Conservation (phyloP, 2,113 vertebrate genomes). For the Spea bombifrons region DNA sequence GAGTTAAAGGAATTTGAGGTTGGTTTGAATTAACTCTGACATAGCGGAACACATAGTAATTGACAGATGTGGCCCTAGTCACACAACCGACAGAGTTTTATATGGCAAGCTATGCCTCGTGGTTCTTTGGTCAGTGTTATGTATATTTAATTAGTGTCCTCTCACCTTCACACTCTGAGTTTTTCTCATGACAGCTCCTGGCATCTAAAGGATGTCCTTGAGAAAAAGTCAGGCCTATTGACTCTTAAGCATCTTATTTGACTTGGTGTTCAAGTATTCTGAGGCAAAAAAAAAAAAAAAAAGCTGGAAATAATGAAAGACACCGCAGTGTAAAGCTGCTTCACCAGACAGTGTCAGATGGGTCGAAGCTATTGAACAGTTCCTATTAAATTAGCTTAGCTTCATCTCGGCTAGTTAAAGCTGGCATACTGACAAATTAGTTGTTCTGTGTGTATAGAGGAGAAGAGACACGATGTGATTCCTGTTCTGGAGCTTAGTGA, state of each 20-base stretch:
- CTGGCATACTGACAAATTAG: conserved; percentile 71
- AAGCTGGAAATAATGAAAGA: conserved; percentile 69
- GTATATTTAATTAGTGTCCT: conserved; percentile 95
- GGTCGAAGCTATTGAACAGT: conserved; percentile 70
- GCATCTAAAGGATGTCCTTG: conserved; percentile 93
- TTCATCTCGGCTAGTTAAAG: conserved; percentile 70
- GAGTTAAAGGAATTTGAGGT: not conserved
- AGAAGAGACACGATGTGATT: conserved; percentile 58
- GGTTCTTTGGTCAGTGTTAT: conserved; percentile 74
- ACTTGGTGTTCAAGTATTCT: conserved; percentile 71
- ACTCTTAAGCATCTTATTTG: conserved; percentile 75
- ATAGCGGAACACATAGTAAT: conserved; percentile 59
- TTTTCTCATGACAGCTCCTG: conserved; percentile 89
- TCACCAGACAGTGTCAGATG: conserved; percentile 69
- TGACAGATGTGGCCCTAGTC: conserved; percentile 86
- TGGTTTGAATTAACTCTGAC: not conserved
- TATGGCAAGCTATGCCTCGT: conserved; percentile 86
- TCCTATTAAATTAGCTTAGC: conserved; percentile 73
- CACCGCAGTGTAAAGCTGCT: conserved; percentile 54
- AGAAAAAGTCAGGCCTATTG: conserved; percentile 78
- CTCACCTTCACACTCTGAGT: conserved; percentile 84
- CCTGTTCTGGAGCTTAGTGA: conserved; percentile 60
- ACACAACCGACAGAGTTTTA: conserved; percentile 76
- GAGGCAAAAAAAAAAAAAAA: conserved; percentile 52
- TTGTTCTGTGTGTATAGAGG: conserved; percentile 67